Conservation (phyloP, 1,140 invertebrate species). For the Triops cancriformis region DNA sequence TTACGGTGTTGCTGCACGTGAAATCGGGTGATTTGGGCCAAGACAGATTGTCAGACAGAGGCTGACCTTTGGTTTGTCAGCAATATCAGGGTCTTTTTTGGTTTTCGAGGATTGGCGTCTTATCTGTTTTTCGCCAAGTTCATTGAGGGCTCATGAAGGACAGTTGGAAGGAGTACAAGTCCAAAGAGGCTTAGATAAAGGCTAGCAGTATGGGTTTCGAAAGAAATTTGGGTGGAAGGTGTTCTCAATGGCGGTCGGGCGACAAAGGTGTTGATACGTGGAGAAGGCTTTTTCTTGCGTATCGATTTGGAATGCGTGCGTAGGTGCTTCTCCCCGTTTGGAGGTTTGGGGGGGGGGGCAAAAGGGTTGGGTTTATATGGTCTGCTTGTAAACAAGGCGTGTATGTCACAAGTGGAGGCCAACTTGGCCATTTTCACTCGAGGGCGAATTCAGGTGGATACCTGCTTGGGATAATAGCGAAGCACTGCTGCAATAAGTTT, state of each 20-base stretch:
- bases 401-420: background rate
- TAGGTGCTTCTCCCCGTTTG: background rate
- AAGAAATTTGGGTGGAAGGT: background rate
- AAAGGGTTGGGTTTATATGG: background rate
- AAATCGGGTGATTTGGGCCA: background rate
- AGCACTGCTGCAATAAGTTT: background rate
- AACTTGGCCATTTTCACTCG: background rate
- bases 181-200: background rate
- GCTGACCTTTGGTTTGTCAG: background rate
- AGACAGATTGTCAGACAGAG: background rate
- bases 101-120: background rate
- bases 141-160: background rate
- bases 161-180: background rate
- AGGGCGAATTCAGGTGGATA: background rate
- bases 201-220: background rate
- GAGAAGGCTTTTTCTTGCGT: background rate
- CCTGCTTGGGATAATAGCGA: background rate
- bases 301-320: constrained; percentile 9
- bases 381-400: background rate
- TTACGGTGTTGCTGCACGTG: background rate
- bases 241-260: background rate
- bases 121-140: background rate
- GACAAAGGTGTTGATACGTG: background rate
- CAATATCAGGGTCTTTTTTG: background rate
- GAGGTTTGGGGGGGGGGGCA: background rate